Evolutionary conservation across 2,888 invertebrate genomes (phyloP), one percentile per base, ranked within the genome.

Genomic region (Dusona sp.): DNA sequence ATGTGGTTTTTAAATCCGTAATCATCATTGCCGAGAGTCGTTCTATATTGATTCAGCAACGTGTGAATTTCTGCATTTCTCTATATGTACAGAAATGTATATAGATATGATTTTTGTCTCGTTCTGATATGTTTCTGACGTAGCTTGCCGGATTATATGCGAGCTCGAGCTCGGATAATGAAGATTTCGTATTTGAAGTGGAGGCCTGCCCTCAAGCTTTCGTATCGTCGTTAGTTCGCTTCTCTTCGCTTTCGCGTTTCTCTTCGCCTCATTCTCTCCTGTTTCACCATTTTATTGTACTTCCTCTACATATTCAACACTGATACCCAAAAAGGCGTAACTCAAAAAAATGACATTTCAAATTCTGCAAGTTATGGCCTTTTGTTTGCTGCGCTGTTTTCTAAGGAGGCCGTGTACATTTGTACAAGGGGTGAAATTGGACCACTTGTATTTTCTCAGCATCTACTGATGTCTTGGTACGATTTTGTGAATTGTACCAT

Each of bases 101-200:
- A 7, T 6, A 29, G 48, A 74, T 29, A 36, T 4, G 54, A 48
- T 70, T 22, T n/a, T 25, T 70, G 25, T 68, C 45, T 67, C 68
- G 75, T 81, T 77, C 25, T 25, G 73, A 72, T 54, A 22, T 67
- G 79, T 36, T 79, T 25, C 54, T 25, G 68, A 48, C 57, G 61
- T 57, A 36, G 45, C 33, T 77, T 57, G 65, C 36, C 72, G 51
- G 25, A 72, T 61, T 33, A 68, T 42, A 16, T 22, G 45, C 57
- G 54, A 74, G 42, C 77, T 67, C 38, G 54, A 77, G 67, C 79
- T 68, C 68, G 83, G 61, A 82, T 83, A 87, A 87, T 79, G 86
- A 86, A 86, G 81, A 82, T 86, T 87, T 84, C 79, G 85, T 81
- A 87, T 87, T 81, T 74, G 86, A 80, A 85, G 85, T 45, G 77